phyloP scores from a whole-genome alignment of 2,888 invertebrate genomes.

The Perizoma affinitatum region DNA sequence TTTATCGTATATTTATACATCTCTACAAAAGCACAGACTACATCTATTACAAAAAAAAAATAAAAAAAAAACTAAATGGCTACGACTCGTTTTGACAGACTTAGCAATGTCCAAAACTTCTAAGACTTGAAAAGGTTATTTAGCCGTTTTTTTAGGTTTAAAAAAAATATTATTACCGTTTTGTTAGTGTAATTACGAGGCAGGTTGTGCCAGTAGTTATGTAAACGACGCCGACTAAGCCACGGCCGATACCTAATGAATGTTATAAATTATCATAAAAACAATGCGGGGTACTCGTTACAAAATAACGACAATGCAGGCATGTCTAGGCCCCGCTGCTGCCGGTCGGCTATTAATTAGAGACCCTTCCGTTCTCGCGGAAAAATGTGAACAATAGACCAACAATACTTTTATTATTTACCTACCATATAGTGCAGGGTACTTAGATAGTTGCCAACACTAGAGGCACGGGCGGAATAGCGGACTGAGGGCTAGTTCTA shows the following conservation, averaged over 20 bases:
- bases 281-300: slow-evolving; percentile 47
- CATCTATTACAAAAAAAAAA: too few species aligned
- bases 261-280: slow-evolving; percentile 41
- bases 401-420: slow-evolving; percentile 49
- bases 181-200: too few species aligned
- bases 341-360: slow-evolving; percentile 50
- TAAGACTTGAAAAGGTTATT: too few species aligned
- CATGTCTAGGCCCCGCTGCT: slow-evolving; percentile 35
- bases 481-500: too few species aligned
- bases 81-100: too few species aligned
- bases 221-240: slow-evolving; percentile 21
- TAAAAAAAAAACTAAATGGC: too few species aligned
- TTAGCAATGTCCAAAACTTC: too few species aligned
- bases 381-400: slow-evolving; percentile 58
- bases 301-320: slow-evolving; percentile 60
- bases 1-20: too few species aligned
- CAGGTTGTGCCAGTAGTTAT: slow-evolving; percentile 20
- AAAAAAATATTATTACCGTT: too few species aligned
- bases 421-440: slow-evolving; percentile 56
- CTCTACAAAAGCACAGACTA: too few species aligned
- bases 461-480: too few species aligned
- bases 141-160: too few species aligned
- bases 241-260: slow-evolving; percentile 19
- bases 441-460: slow-evolving; percentile 23
- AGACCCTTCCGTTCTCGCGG: slow-evolving; percentile 58